These are phyloP conservation scores for Medauroidea extradentata DNA, from an alignment of 1,140 invertebrate species.

Conservation along the genomic window DNA sequence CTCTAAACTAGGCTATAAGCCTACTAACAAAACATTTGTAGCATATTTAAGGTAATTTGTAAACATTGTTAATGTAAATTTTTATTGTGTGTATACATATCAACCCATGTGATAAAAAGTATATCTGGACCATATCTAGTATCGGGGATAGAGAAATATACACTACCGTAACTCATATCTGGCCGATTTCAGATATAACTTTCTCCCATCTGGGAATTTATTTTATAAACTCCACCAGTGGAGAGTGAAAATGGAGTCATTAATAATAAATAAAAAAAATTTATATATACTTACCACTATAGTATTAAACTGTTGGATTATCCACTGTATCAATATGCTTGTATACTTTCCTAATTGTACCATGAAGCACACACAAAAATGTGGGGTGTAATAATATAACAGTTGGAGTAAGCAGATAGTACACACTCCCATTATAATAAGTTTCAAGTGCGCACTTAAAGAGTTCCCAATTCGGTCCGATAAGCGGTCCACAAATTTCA, in stretches of 20 bases:
- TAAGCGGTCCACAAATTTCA: conserved; percentile 62
- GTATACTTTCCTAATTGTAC: conserved; percentile 44
- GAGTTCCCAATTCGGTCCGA: conserved; percentile 66
- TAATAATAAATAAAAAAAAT: background rate
- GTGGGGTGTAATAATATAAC: conserved; percentile 51
- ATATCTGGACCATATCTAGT: too few relatives aligned
- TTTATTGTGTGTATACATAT: too few relatives aligned
- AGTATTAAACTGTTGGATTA: conserved; percentile 47
- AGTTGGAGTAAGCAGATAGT: conserved; percentile 33
- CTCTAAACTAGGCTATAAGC: too few relatives aligned
- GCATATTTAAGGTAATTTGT: too few relatives aligned
- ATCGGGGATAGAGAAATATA: too few relatives aligned
- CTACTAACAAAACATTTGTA: too few relatives aligned
- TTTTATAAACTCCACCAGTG: too few relatives aligned
- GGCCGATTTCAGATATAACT: too few relatives aligned
- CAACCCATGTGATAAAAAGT: too few relatives aligned
- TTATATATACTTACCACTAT: conserved; percentile 37
- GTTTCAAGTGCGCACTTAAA: conserved; percentile 55
- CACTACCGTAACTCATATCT: too few relatives aligned
- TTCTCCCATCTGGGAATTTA: too few relatives aligned
- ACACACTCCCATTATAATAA: conserved; percentile 42
- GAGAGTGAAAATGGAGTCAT: background rate
- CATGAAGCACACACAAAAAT: conserved; percentile 45
- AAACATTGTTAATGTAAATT: too few relatives aligned
- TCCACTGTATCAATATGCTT: conserved; percentile 38